Percentiles rank a stretch among this genome's conserved stretches.
These are phyloP conservation scores for Lathronympha strigana DNA, from an alignment of 2,888 invertebrate species.

Conservation along the genomic window DNA sequence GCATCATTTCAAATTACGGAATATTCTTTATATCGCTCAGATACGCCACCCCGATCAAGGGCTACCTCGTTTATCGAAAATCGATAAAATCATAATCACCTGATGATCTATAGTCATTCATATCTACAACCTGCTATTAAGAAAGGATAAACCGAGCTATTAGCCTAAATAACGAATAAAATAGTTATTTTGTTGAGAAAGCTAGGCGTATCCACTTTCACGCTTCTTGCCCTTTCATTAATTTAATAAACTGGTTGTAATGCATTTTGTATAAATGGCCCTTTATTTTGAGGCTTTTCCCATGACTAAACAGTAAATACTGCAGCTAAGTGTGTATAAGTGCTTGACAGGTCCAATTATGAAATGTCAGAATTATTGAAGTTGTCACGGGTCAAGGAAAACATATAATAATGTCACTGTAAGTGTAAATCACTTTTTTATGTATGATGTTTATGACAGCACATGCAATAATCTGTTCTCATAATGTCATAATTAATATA, in stretches of 20 bases:
- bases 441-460: too few species aligned
- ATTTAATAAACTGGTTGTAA: conserved; percentile 40
- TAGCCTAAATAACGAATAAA: conserved; percentile 13
- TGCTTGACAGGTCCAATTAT: not conserved
- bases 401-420: not conserved
- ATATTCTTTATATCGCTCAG: not conserved
- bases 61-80: conserved; percentile 2
- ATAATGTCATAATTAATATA: too few species aligned
- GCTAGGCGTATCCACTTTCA: conserved; percentile 36
- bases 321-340: not conserved
- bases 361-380: not conserved
- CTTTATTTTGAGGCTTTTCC: conserved; percentile 11
- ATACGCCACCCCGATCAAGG: not conserved
- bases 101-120: conserved; percentile 2
- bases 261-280: conserved; percentile 13
- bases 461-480: too few species aligned
- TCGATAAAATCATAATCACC: conserved; percentile 4
- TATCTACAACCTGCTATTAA: not conserved
- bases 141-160: conserved; percentile 10
- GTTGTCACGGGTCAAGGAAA: not conserved
- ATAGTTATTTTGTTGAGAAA: conserved; percentile 22
- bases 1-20: too few species aligned
- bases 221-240: conserved; percentile 38
- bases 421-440: not conserved
- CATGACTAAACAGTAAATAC: not conserved